A percentile compares a stretch with the other conserved stretches of the same genome.
Conservation (phyloP, 2,888 invertebrate genomes). For the Hoplodrina ambigua region DNA sequence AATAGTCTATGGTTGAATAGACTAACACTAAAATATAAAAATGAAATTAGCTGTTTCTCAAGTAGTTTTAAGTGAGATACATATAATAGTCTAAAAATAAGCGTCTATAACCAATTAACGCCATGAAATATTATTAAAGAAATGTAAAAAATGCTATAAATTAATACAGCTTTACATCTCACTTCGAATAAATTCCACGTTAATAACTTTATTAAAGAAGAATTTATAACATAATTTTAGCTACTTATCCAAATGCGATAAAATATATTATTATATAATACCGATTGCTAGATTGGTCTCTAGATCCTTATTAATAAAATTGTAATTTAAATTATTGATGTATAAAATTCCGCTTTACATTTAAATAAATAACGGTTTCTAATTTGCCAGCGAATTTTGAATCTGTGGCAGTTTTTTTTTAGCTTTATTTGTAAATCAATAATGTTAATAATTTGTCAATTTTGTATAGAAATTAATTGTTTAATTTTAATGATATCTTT, state of each 20-base stretch:
- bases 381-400: slow-evolving; percentile 8
- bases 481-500: not conserved
- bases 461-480: not conserved
- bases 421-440: not conserved
- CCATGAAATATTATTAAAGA: slow-evolving; percentile 4
- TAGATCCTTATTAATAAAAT: slow-evolving; percentile 20
- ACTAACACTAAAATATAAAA: not conserved
- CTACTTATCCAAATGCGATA: slow-evolving; percentile 14
- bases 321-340: slow-evolving; percentile 34
- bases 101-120: slow-evolving; percentile 6
- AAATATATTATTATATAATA: slow-evolving; percentile 22
- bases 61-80: too few relatives aligned
- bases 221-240: slow-evolving; percentile 41
- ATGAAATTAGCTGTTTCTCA: not conserved
- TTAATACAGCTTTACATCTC: slow-evolving; percentile 3
- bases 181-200: slow-evolving; percentile 36
- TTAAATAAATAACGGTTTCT: slow-evolving; percentile 13
- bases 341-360: slow-evolving; percentile 35
- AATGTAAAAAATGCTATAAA: slow-evolving; percentile 14
- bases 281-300: slow-evolving; percentile 11
- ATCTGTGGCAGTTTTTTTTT: not conserved
- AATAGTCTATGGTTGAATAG: too few relatives aligned
- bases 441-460: not conserved
- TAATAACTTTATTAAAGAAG: slow-evolving; percentile 44
- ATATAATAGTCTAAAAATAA: not conserved